Evolutionary conservation across 2,888 invertebrate species (phyloP).

Genomic region (Sialis fuliginosa): DNA sequence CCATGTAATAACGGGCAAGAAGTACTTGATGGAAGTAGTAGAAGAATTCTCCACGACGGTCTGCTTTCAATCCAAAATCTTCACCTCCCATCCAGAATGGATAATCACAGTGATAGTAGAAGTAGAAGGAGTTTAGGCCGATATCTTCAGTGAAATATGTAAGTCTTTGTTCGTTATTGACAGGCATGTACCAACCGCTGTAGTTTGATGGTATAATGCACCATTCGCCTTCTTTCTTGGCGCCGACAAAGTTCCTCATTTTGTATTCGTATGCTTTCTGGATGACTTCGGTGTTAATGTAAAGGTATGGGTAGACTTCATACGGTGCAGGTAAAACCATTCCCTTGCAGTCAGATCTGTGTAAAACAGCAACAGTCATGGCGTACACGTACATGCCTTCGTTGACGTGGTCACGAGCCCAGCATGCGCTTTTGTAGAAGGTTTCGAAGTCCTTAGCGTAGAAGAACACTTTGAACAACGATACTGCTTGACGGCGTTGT

Average conservation of each 20-base stretch:
- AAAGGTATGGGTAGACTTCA: slow-evolving; percentile 54
- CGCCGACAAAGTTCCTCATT: slow-evolving; percentile 28
- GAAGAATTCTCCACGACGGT: slow-evolving; percentile 44
- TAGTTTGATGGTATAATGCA: slow-evolving; percentile 43
- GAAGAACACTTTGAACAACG: slow-evolving; percentile 46
- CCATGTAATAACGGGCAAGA: slow-evolving; percentile 53
- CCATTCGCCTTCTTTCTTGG: slow-evolving; percentile 17
- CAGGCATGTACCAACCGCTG: slow-evolving; percentile 33
- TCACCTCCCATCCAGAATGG: slow-evolving; percentile 44
- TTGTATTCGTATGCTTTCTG: slow-evolving; percentile 43
- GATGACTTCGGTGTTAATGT: slow-evolving; percentile 49
- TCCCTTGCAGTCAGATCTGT: slow-evolving; percentile 42
- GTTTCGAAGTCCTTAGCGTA: slow-evolving; percentile 53
- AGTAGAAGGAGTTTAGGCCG: slow-evolving; percentile 45
- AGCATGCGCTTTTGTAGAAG: slow-evolving; percentile 49
- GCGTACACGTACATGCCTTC: slow-evolving; percentile 52
- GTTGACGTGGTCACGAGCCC: slow-evolving; percentile 47
- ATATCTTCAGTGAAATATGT: slow-evolving; percentile 58
- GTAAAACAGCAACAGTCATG: slow-evolving; percentile 39
- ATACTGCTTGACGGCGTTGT: slow-evolving; percentile 41
- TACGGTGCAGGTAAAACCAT: slow-evolving; percentile 50
- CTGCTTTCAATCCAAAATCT: slow-evolving; percentile 31
- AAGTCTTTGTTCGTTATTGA: slow-evolving; percentile 36
- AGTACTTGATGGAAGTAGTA: slow-evolving; percentile 49
- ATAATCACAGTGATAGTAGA: slow-evolving; percentile 38